phyloP scores from a whole-genome alignment of 1,140 invertebrate genomes.

The Temnothorax longispinosus region DNA sequence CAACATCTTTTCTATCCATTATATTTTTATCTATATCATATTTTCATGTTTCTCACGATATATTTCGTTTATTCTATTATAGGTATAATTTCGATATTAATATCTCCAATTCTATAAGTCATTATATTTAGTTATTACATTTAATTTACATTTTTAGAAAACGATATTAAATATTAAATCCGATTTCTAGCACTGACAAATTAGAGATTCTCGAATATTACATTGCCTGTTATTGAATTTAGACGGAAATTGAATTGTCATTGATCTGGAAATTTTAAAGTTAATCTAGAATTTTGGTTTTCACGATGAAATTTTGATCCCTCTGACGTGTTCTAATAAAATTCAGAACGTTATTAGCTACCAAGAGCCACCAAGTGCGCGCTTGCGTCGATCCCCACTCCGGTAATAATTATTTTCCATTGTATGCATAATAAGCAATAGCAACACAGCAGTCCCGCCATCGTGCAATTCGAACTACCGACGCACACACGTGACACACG shows the following conservation, averaged over 20 bases:
- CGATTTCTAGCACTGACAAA: not conserved
- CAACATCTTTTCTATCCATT: not conserved
- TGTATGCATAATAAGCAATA: conserved; percentile 79
- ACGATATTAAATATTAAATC: conserved; percentile 9
- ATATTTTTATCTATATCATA: not conserved
- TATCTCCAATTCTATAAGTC: not conserved
- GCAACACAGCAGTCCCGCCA: conserved; percentile 39
- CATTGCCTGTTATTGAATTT: conserved; percentile 1
- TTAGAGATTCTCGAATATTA: conserved; percentile 15
- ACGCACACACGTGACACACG: conserved; percentile 59
- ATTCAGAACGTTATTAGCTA: conserved; percentile 37
- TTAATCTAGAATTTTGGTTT: not conserved
- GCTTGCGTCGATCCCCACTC: conserved; percentile 64
- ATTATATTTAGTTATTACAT: not conserved
- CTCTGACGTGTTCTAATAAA: conserved; percentile 26
- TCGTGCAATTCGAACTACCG: conserved; percentile 23
- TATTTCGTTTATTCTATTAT: not conserved
- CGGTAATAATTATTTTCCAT: conserved; percentile 79
- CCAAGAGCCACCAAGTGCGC: not conserved
- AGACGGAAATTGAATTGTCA: not conserved
- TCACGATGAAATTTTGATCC: not conserved
- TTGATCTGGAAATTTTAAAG: conserved; percentile 2
- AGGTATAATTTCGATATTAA: not conserved
- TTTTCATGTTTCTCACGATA: not conserved
- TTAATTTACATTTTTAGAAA: not conserved